Evolutionary conservation across 2,888 invertebrate genomes (phyloP), one percentile per base, ranked within the genome.

Genomic region (Cantharis flavilabris): DNA sequence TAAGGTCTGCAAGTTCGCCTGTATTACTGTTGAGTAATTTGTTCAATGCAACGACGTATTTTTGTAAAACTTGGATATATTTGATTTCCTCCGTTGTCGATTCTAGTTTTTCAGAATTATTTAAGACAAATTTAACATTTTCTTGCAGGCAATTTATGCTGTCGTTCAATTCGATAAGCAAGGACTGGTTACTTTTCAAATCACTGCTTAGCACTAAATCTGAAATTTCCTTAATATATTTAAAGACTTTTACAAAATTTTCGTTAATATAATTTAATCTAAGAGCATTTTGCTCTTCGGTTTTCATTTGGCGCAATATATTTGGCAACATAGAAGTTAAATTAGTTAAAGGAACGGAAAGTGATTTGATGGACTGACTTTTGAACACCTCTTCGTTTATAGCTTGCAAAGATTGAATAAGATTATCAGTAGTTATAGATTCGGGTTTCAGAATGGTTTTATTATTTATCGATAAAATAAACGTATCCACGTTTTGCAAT

Each of bases 251-350:
- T 30, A 80, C 72, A 30, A 83, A 26, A 63, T 79, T 73, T 14
- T 70, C 62, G 74, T 74, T 73, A 80, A 81, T 62, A 75, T 49
- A 49, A n/a, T 49, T 49, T 0, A 49, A n/a, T 49, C 49, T 49
- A n/a, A 49, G 49, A 7, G 49, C 49, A 49, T 13, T 49, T 49
- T 80, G 20, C 81, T 84, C 65, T 13, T 49, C n/a, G 7, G 76
- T 62, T 75, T 86, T 83, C n/a, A 87, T 75, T 75, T 87, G 84
- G 23, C 82, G 76, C 9, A 84, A 79, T 49, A 87, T 71, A 62
- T 79, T 80, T 18, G 86, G 85, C 64, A 86, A 71, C n/a, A 81
- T 79, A 10, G 81, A 80, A 5, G 83, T 76, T n/a, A 87, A 78
- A 7, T 81, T 81, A 33, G 80, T 82, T 20, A 87, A 71, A 20